These are phyloP conservation scores for Zeugodacus cucurbitae DNA, from an alignment of 1,140 invertebrate species.

Conservation along the genomic window DNA sequence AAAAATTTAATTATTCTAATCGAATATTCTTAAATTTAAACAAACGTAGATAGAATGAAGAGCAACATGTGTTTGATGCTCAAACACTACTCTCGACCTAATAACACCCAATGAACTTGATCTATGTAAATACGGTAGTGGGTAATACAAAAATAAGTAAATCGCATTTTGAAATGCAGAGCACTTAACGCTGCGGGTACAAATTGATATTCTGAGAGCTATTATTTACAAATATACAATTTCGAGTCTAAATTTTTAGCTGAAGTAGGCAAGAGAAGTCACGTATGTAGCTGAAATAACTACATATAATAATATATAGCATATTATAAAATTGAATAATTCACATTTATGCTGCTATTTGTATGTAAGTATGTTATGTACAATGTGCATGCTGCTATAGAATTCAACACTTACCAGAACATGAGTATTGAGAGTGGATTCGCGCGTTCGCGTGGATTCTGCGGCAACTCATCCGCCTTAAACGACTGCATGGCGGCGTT, in stretches of 20 bases:
- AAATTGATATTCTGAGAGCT: too few relatives aligned
- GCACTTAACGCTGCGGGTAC: too few relatives aligned
- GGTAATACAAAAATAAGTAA: too few relatives aligned
- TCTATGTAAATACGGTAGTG: too few relatives aligned
- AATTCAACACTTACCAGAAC: slow-evolving; percentile 56
- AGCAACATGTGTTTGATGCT: too few relatives aligned
- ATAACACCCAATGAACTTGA: too few relatives aligned
- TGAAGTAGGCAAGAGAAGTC: not conserved
- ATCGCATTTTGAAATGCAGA: too few relatives aligned
- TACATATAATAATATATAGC: not conserved
- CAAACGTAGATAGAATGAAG: too few relatives aligned
- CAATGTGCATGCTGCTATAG: not conserved
- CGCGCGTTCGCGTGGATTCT: slow-evolving; percentile 60
- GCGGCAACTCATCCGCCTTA: slow-evolving; percentile 60
- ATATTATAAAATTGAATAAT: not conserved
- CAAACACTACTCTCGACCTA: too few relatives aligned
- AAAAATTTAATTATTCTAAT: too few relatives aligned
- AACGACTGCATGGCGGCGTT: slow-evolving; percentile 56
- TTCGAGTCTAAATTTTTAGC: not conserved
- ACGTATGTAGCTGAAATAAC: not conserved
- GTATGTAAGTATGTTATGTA: not conserved
- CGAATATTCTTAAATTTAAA: too few relatives aligned
- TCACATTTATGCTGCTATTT: not conserved
- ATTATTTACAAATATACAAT: too few relatives aligned
- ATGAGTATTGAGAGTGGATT: slow-evolving; percentile 59